Conservation (phyloP, 2,113 vertebrate genomes). For the Centropristis striata region DNA sequence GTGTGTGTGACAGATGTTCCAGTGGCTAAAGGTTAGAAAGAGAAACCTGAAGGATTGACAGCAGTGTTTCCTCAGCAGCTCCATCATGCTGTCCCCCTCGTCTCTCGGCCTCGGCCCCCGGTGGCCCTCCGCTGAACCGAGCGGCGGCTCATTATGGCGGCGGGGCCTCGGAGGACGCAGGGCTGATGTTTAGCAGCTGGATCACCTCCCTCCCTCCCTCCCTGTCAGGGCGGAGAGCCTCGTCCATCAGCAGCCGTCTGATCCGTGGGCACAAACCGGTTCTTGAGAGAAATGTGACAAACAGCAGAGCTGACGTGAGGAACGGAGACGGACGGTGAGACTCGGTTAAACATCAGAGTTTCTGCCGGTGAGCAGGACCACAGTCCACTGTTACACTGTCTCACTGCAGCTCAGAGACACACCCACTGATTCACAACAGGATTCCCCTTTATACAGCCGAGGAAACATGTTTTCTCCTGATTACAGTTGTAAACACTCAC, state of each 20-base stretch:
- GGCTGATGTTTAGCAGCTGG: constrained; percentile 69
- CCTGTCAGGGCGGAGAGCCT: constrained; percentile 50
- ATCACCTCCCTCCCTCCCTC: constrained; percentile 41
- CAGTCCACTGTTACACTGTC: too few relatives aligned
- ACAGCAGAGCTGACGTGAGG: constrained; percentile 15
- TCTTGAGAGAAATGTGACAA: constrained; percentile 40
- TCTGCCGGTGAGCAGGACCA: not conserved
- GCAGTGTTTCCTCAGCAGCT: constrained; percentile 50
- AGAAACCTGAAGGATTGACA: constrained; percentile 51
- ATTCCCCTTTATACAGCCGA: too few relatives aligned
- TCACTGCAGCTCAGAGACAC: too few relatives aligned
- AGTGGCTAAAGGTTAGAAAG: constrained; percentile 31
- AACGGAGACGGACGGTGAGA: not conserved
- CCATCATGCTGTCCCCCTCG: constrained; percentile 59
- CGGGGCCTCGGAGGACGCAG: constrained; percentile 40
- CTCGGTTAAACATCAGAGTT: constrained; percentile 9
- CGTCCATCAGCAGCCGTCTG: constrained; percentile 69
- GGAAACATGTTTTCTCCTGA: too few relatives aligned
- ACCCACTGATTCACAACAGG: too few relatives aligned
- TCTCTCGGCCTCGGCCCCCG: constrained; percentile 55
- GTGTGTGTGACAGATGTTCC: constrained; percentile 35
- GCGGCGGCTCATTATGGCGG: constrained; percentile 61
- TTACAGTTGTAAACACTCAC: too few relatives aligned
- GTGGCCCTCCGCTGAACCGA: constrained; percentile 63
- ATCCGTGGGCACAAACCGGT: constrained; percentile 26